Base-by-base conservation (phyloP, 2,888 invertebrate species). In the Eudemis profundana region DNA sequence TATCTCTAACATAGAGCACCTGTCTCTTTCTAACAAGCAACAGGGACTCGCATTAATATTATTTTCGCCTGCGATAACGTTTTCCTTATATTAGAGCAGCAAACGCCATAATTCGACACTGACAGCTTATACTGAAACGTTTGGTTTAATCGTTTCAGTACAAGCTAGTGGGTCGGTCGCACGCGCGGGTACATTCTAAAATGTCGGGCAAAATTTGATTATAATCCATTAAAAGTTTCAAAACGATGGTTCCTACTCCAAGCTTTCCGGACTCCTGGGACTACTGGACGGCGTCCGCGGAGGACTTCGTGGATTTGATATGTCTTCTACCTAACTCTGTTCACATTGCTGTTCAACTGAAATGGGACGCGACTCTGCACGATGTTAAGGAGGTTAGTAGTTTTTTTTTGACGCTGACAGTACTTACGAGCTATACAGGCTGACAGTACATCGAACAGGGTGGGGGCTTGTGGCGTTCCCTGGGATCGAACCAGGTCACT, bases 261-360 rank as follows among this genome's bases (percentile, higher is more conserved):
- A 91, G 90, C 75, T 90, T 90, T 72, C 90, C 89, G 68, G 92
- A 92, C 80, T 89, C 91, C 70, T 93, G 93, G 84, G 92, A 94
- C 80, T 93, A 88, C 73, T 94, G 94, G 94, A 88, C 92, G 74
- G 85, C 92, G 71, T 92, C 93, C 72, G 92, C 93, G 51, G 93
- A 93, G 46, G 93, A 94, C 71, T 89, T 91, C 68, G 94, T 95
- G 56, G 94, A 95, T 76, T 87, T 98, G 60, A 96, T 96, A 77
- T 98, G 97, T 84, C 93, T 98, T 67, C 94, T 98, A 93, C 98
- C 98, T 57, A 98, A 97, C 90, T 97, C 98, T 59, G 94, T 97
- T 73, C 93, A 96, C 75, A 94, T 98, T 72, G 93, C 95, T 40
- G 84, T 97, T 66, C 93, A 93, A 73, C 95, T 95, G 53, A 95